Percentiles rank a stretch among this genome's conserved stretches.
These are phyloP conservation scores for Callaeas wilsoni DNA, from an alignment of 2,113 vertebrate genomes.

Conservation along the genomic window DNA sequence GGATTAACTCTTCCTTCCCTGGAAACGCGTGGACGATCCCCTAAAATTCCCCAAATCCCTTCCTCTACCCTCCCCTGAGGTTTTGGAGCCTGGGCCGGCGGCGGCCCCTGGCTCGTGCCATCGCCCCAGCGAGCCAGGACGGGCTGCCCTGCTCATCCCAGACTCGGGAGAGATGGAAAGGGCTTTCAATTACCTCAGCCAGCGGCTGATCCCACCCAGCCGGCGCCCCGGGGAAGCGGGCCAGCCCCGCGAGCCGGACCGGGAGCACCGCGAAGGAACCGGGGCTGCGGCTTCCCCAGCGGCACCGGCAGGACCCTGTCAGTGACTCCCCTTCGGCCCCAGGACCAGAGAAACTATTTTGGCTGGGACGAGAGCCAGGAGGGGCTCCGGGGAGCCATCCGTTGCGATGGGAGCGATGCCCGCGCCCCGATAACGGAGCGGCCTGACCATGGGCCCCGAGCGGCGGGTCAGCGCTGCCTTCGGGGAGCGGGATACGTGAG, in stretches of 20 bases:
- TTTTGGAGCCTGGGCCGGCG: not conserved
- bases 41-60: not conserved
- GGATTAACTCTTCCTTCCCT: constrained; percentile 50
- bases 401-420: not conserved
- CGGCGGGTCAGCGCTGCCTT: constrained; percentile 30
- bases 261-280: not conserved
- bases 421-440: not conserved
- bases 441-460: not conserved
- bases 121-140: not conserved
- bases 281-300: rapidly evolving
- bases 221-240: not conserved
- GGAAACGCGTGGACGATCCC: not conserved
- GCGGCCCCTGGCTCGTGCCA: not conserved
- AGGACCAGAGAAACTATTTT: not conserved
- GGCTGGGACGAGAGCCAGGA: not conserved
- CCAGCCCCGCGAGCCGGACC: not conserved
- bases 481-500: constrained; percentile 48
- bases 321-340: not conserved
- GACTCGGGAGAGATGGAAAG: not conserved
- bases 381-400: not conserved
- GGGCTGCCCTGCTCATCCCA: not conserved
- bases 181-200: constrained; percentile 25
- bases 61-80: not conserved
- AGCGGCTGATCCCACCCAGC: constrained; percentile 25
- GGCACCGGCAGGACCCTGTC: not conserved